A percentile compares a stretch with the other conserved stretches of the same genome.
phyloP scores from a whole-genome alignment of 2,888 invertebrate genomes.

The Trisateles emortualis region DNA sequence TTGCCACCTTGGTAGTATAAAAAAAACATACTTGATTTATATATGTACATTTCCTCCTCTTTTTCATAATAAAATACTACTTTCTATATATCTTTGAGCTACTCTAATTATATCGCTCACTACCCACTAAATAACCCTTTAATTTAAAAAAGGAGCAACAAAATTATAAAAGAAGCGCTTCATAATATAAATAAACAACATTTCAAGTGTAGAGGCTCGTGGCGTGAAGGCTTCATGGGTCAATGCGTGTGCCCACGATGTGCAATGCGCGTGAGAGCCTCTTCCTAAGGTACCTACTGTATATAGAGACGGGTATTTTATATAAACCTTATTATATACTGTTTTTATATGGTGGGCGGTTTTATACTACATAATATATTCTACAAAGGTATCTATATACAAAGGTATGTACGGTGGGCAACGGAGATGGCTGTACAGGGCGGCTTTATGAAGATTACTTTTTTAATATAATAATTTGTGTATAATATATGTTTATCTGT shows the following conservation, averaged over 20 bases:
- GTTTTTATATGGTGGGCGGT: no score
- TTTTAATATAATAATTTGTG: no score
- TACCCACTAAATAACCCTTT: slow-evolving; percentile 15
- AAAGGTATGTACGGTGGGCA: no score
- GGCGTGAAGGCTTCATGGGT: slow-evolving; percentile 62
- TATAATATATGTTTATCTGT: no score
- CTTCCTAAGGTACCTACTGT: slow-evolving; percentile 23
- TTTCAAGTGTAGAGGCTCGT: slow-evolving; percentile 32
- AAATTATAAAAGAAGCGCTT: slow-evolving; percentile 21
- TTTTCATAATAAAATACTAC: no score
- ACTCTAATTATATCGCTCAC: background rate
- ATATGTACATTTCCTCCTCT: no score
- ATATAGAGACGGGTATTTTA: slow-evolving; percentile 4
- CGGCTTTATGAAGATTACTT: no score
- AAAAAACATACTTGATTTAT: no score
- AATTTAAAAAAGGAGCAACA: slow-evolving; percentile 11
- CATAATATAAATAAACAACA: slow-evolving; percentile 38
- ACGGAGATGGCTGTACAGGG: no score
- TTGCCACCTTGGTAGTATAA: no score
- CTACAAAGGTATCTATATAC: background rate
- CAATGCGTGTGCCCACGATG: slow-evolving; percentile 56
- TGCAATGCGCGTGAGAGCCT: slow-evolving; percentile 61
- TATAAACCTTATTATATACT: no score
- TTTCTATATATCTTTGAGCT: background rate
- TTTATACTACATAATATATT: no score